A percentile compares a stretch with the other conserved stretches of the same genome.
phyloP scores from a whole-genome alignment of 1,140 invertebrate species.

The Maniola jurtina region DNA sequence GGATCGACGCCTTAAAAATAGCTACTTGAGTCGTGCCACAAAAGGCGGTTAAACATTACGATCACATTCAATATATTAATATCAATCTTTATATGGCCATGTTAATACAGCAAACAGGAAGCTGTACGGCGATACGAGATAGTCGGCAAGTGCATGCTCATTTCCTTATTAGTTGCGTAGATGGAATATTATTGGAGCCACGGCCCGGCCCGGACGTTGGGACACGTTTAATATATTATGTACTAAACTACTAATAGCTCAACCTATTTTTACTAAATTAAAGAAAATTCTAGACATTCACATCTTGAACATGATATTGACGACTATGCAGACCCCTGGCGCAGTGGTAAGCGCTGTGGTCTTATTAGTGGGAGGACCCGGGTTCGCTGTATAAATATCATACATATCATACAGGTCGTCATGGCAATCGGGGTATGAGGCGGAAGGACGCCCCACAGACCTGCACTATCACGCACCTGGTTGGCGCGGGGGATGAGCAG shows the following conservation, averaged over 20 bases:
- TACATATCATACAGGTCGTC: too few species aligned
- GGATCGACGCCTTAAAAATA: too few species aligned
- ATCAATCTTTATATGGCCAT: constrained; percentile 28
- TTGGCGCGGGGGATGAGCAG: too few species aligned
- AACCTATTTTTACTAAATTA: background rate
- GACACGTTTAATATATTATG: constrained; percentile 16
- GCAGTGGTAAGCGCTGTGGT: too few species aligned
- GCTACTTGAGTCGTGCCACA: background rate
- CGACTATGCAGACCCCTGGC: too few species aligned
- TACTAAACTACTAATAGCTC: constrained; percentile 1
- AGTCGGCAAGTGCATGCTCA: constrained; percentile 54
- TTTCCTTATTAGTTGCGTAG: constrained; percentile 56
- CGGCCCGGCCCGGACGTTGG: constrained; percentile 26
- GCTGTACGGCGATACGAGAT: constrained; percentile 53
- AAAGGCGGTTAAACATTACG: background rate
- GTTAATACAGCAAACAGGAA: constrained; percentile 50
- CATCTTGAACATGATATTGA: too few species aligned
- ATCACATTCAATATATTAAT: constrained; percentile 7
- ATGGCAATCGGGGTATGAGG: too few species aligned
- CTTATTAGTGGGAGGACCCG: too few species aligned
- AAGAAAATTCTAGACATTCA: too few species aligned
- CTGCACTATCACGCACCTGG: too few species aligned
- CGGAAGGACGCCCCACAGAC: too few species aligned
- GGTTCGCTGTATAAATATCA: too few species aligned
- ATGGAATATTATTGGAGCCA: constrained; percentile 43